Base-by-base conservation (phyloP, 2,797 vertebrate genomes). In the Acanthiza pusilla region DNA sequence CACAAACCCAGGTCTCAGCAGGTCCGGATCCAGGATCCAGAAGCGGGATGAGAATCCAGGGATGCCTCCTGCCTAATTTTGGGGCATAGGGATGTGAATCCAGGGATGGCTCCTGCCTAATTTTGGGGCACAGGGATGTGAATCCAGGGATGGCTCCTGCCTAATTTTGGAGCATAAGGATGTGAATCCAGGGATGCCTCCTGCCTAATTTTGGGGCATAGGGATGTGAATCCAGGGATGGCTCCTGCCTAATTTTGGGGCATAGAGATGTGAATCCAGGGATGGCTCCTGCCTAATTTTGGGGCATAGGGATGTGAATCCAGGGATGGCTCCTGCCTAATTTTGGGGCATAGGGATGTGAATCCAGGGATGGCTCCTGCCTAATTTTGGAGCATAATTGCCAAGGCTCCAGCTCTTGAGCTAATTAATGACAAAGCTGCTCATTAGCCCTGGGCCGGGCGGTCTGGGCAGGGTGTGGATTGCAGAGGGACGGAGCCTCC, bases 371-470 rank as follows among this genome's bases (percentile, higher is more conserved):
- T 30, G 88, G n/a, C 71, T 82, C 55, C 14, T 42, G 84, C 89
- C 54, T 72, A 1, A 61, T 73, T 67, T 23, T 3, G n/a, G 82
- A 51, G 29, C 4, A 16, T 58, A 58, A 73, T 62, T 36, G 66
- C 82, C 21, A 22, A 60, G 78, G 68, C 82, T 88, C 15, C 0
- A 0, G 47, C 13, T 86, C 34, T 60, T 54, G 72, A 92, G 92
- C 93, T 96, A 94, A 95, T 97, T 95, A 96, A 95, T 91, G 61
- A 84, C 96, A 96, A 88, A 92, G 89, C 77, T 60, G 85, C 85
- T 95, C 91, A 53, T 94, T 93, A 97, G 81, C 40, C 34, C 27
- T 1, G 3, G 13, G 38, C 29, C 17, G 0, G 43, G 58, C 74
- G 16, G 94, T 94, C 91, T 91, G 93, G 80, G 38, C 22, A 13